Evolutionary conservation across 2,113 vertebrate species (phyloP), one percentile per base, ranked within the genome.

Genomic region (Mungos mungo): DNA sequence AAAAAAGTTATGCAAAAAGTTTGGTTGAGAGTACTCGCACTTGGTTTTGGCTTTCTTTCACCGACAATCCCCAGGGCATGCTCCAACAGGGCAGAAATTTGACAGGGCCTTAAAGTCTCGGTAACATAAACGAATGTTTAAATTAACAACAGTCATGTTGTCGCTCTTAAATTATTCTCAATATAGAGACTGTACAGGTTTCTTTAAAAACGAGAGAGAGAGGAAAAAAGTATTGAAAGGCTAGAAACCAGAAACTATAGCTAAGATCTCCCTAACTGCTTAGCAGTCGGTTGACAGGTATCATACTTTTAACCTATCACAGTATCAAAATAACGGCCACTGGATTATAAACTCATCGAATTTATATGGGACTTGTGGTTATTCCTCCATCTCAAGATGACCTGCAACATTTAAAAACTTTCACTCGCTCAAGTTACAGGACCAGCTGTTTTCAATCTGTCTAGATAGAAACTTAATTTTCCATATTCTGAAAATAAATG

Each of bases 41-140:
- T 89, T 54, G 45, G 86, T 82, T 97, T 97, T 65, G 38, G 29
- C 81, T 97, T 90, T 96, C 79, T 12, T 86, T 76, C 84, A 90
- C 25, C 88, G 52, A 85, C 94, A 97, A 97, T 92, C 45, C 83
- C 82, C 87, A 87, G 86, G 94, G 69, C 95, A 4, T 97, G 96
- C 76, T 94, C 60, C 33, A 92, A 50, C 63, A 90, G 33, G 45
- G 93, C 79, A 72, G 52, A 57, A 86, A 96, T 92, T 85, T 96
- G 96, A 79, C 88, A 97, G 79, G 74, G 91, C 23, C 95, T 98
- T 97, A 54, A 77, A 63, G 65, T 15, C 92, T 98, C 87, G 92
- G 97, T 97, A 97, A 88, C 84, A 96, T n/a, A 76, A 52, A 98
- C 77, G 68, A 96, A 96, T 96, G 90, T 90, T 95, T 96, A 90